phyloP scores from a whole-genome alignment of 2,888 invertebrate species.

The Clostera curtula region DNA sequence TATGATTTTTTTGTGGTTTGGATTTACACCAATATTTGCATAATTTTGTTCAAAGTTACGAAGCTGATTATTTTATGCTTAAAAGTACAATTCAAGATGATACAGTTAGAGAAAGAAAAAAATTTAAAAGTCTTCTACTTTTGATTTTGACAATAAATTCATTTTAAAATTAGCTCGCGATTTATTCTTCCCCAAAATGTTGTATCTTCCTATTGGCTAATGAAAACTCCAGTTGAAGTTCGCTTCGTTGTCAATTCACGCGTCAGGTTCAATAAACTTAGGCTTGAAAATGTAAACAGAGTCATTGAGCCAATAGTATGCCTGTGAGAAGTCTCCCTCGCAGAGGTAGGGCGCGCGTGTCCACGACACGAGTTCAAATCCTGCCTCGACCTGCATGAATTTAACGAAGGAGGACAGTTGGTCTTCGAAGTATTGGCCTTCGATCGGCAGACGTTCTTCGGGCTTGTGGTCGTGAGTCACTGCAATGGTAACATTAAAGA shows the following conservation, averaged over 20 bases:
- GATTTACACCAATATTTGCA: too few relatives aligned
- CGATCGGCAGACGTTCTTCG: conserved; percentile 79
- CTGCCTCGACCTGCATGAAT: conserved; percentile 76
- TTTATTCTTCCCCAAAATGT: too few relatives aligned
- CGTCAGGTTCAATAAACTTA: conserved; percentile 7
- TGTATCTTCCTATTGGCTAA: too few relatives aligned
- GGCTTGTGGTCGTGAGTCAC: conserved; percentile 82
- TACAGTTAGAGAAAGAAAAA: too few relatives aligned
- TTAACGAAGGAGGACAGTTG: conserved; percentile 84
- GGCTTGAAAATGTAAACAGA: conserved; percentile 86
- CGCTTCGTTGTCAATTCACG: not conserved
- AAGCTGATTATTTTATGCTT: too few relatives aligned
- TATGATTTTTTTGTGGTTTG: too few relatives aligned
- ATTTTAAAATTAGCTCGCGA: too few relatives aligned
- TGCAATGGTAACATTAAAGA: conserved; percentile 30
- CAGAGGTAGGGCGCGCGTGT: conserved; percentile 95
- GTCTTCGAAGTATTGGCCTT: conserved; percentile 82
- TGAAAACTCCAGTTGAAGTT: too few relatives aligned
- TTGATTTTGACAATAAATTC: too few relatives aligned
- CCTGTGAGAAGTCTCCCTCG: conserved; percentile 94
- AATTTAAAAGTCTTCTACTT: too few relatives aligned
- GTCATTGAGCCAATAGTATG: conserved; percentile 94
- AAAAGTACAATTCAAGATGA: too few relatives aligned
- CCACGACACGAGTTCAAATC: conserved; percentile 89
- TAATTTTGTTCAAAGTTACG: too few relatives aligned